Conservation (phyloP, 2,113 vertebrate genomes). For the Caloenas nicobarica region DNA sequence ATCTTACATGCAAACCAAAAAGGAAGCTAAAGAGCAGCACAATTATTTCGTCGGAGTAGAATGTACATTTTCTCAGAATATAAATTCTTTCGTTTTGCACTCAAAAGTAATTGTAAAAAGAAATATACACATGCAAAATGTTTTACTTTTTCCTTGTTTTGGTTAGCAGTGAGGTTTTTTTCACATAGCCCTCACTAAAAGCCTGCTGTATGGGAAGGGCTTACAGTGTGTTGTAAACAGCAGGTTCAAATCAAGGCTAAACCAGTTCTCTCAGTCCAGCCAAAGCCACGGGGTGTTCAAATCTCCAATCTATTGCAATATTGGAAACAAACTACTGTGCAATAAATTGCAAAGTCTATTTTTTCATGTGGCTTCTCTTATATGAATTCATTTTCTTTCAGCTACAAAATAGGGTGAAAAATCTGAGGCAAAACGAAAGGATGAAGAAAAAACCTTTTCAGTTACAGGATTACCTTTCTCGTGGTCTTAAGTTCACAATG, state of each 20-base stretch:
- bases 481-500: background rate
- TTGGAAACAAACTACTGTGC: conserved; percentile 54
- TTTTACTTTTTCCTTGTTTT: background rate
- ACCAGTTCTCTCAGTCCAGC: conserved; percentile 41
- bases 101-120: background rate
- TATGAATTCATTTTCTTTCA: conserved; percentile 7
- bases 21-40: background rate
- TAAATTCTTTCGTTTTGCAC: background rate
- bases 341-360: background rate
- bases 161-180: background rate
- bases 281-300: conserved; percentile 60
- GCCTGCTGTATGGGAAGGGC: conserved; percentile 30
- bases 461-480: background rate
- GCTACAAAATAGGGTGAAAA: background rate
- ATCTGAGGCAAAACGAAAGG: background rate
- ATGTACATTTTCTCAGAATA: background rate
- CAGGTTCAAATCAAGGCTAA: conserved; percentile 71
- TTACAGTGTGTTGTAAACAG: conserved; percentile 59
- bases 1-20: background rate
- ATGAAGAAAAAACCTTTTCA: background rate
- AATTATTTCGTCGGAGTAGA: background rate
- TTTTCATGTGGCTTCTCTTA: background rate
- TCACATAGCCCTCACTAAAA: conserved; percentile 3
- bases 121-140: background rate
- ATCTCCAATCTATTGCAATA: conserved; percentile 38